Evolutionary conservation across 2,113 vertebrate genomes (phyloP), one percentile per base, ranked within the genome.

Genomic region (Sinocyclocheilus grahami): DNA sequence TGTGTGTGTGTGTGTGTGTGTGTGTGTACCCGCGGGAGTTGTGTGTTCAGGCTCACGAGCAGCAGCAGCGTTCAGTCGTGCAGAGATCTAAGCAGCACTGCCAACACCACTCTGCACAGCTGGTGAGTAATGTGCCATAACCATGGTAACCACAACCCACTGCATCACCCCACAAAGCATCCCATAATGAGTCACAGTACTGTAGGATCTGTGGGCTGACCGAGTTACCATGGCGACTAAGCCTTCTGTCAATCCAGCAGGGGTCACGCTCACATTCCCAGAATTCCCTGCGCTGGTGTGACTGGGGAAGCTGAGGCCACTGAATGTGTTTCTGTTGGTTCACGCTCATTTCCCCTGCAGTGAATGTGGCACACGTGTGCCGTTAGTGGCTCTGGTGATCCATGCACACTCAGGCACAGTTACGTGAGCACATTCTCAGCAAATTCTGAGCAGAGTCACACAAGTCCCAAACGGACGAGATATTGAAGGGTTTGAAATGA

Each of bases 41-140:
- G 0, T 99, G 97, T 93, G 93, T 95, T 86, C 95, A 96, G 4
- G 96, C 93, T 48, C 93, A 94, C 4, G 95, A 90, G 65, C 93
- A 96, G 90, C 96, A 97, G 83, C 82, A 95, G 48, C 92, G 92
- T 0, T 90, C 93, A 78, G 95, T 92, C 18, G 87, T 95, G 65
- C 94, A 96, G 85, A 96, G 87, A 75, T 88, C 91, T 1, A 86
- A 87, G 1, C 89, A 90, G 58, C 94, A 95, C 87, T 93, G 85
- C 80, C 96, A 97, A 88, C 97, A 99, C 87, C 98, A 99, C 55
- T 91, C 92, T 6, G 89, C 97, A 84, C 97, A 97, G 85, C 93
- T 97, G 94, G 98, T 99, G 92, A 90, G 97, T 96, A 55, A 85
- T 37, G 37, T 5, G 37, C 37, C 3, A 4, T 37, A 46, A 46